Percentiles rank a stretch among this genome's conserved stretches.
phyloP scores from a whole-genome alignment of 2,113 vertebrate species.

The Callorhinus ursinus region DNA sequence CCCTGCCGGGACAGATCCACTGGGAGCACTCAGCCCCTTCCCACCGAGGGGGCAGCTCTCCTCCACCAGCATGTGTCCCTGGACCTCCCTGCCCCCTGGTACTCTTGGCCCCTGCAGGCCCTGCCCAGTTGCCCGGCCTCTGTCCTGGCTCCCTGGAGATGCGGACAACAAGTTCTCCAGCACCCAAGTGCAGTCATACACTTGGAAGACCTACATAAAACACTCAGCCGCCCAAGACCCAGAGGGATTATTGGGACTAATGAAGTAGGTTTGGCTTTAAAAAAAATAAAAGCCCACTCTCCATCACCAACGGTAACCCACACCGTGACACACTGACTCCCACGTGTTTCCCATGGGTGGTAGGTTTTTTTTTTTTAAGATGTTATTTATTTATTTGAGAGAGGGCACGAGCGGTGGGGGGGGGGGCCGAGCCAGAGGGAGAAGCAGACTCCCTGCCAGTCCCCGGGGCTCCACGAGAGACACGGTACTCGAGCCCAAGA shows the following conservation, averaged over 20 bases:
- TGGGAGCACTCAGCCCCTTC: too few species aligned
- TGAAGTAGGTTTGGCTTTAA: not conserved
- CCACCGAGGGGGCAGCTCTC: not conserved
- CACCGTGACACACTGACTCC: rapidly evolving
- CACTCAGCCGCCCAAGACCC: not conserved
- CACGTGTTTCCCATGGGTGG: rapidly evolving
- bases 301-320: not conserved
- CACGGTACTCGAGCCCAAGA: too few species aligned
- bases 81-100: not conserved
- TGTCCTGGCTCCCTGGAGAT: not conserved
- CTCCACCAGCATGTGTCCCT: rapidly evolving
- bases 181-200: rapidly evolving
- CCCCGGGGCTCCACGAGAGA: too few species aligned
- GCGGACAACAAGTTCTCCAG: not conserved
- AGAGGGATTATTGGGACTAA: rapidly evolving
- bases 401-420: too few species aligned
- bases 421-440: too few species aligned
- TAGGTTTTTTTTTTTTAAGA: not conserved
- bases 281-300: rapidly evolving
- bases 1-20: rapidly evolving
- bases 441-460: too few species aligned
- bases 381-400: too few species aligned
- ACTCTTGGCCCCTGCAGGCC: not conserved
- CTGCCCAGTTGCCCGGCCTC: not conserved
- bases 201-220: not conserved